Evolutionary conservation across 37 sponge, comb jelly and placozoan species (phyloP).

Genomic region (Petrosia ficiformis): DNA sequence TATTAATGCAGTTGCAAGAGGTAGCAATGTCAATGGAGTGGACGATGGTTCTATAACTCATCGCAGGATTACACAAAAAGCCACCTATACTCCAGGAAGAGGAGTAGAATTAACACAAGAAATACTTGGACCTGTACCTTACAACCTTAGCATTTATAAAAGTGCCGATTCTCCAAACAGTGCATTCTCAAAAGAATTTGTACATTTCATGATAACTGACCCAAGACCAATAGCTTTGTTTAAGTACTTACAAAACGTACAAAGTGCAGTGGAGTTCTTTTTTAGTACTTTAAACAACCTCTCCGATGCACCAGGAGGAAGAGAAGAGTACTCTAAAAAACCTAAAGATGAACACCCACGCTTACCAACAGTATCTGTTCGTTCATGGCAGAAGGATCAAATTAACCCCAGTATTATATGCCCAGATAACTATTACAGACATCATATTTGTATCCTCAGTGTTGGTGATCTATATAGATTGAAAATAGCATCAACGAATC

Average conservation of each 20-base stretch:
- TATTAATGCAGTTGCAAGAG: not conserved
- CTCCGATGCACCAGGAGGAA: not conserved
- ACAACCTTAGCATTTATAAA: not conserved
- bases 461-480: not conserved
- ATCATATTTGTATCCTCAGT: not conserved
- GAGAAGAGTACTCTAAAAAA: too few species aligned
- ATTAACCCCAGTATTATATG: not conserved
- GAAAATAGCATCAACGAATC: not conserved
- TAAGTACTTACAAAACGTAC: not conserved
- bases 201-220: not conserved
- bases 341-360: not conserved
- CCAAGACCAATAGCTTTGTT: not conserved
- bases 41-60: not conserved
- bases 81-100: too few species aligned
- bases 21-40: not conserved
- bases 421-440: not conserved
- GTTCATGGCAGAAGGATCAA: not conserved
- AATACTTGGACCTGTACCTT: not conserved
- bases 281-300: not conserved
- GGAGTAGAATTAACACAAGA: not conserved
- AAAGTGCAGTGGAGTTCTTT: not conserved
- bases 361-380: not conserved
- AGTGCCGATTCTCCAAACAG: not conserved
- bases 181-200: constrained; percentile 4
- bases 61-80: not conserved